phyloP scores from a whole-genome alignment of 2,888 invertebrate species.

The Myathropa florea region DNA sequence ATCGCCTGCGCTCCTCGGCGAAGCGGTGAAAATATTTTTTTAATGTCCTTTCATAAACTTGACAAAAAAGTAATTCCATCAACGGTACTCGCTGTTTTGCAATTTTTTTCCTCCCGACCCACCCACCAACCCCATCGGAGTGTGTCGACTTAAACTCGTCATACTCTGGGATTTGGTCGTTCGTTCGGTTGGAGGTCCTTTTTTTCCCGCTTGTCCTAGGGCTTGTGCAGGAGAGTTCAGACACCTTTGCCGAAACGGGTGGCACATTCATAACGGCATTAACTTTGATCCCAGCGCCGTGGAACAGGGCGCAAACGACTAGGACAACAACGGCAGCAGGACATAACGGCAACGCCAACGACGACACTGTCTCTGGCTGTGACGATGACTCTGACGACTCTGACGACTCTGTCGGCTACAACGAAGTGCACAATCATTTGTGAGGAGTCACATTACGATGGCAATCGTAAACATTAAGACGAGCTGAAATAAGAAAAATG shows the following conservation, averaged over 20 bases:
- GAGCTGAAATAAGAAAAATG: conserved; percentile 67
- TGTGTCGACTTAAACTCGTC: background rate
- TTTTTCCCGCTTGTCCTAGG: background rate
- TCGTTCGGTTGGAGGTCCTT: background rate
- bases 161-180: background rate
- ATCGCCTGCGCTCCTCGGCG: background rate
- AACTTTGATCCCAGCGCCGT: conserved; percentile 52
- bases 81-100: conserved; percentile 40
- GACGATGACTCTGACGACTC: conserved; percentile 15
- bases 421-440: conserved; percentile 71
- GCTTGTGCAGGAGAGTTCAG: conserved; percentile 52
- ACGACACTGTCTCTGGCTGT: too few relatives aligned
- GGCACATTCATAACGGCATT: conserved; percentile 63
- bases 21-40: conserved; percentile 59
- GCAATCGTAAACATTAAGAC: conserved; percentile 69
- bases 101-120: background rate
- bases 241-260: conserved; percentile 59
- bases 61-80: conserved; percentile 65
- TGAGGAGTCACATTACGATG: conserved; percentile 68
- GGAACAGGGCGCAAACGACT: background rate
- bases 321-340: conserved; percentile 23
- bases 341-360: background rate
- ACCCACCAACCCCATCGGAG: background rate
- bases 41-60: conserved; percentile 58
- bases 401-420: conserved; percentile 4